Percentiles rank a stretch among this genome's conserved stretches.
phyloP scores from a whole-genome alignment of 2,888 invertebrate species.

The Anthophora plumipes region DNA sequence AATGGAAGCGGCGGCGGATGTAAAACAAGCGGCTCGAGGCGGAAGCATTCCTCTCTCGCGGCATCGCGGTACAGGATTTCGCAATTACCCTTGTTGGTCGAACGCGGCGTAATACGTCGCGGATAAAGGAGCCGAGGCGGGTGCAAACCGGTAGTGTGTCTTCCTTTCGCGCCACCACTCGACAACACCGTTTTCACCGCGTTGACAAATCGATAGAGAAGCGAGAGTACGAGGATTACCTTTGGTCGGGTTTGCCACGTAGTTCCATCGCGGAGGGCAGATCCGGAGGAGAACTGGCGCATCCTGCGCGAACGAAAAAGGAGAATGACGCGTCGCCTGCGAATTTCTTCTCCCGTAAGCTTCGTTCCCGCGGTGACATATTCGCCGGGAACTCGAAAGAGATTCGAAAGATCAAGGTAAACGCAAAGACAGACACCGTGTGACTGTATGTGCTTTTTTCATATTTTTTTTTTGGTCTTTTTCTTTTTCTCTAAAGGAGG shows the following conservation, averaged over 20 bases:
- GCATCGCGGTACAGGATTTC: conserved; percentile 51
- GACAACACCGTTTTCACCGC: too few species aligned
- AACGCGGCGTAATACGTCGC: not conserved
- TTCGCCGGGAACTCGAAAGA: too few species aligned
- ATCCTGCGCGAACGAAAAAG: conserved; percentile 68
- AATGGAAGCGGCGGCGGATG: conserved; percentile 10
- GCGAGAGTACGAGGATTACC: conserved; percentile 43
- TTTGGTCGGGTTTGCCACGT: conserved; percentile 27
- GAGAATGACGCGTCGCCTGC: conserved; percentile 55
- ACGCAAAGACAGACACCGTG: too few species aligned
- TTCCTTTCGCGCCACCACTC: not conserved
- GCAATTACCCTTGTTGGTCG: conserved; percentile 51
- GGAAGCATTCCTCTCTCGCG: conserved; percentile 32
- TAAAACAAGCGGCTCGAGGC: conserved; percentile 1
- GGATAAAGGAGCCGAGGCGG: conserved; percentile 30
- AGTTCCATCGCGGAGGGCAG: not conserved
- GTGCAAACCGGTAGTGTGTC: conserved; percentile 3
- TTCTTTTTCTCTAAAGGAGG: too few species aligned
- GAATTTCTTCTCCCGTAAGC: not conserved
- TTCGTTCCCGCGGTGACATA: not conserved
- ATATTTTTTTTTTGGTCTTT: too few species aligned
- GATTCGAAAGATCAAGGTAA: too few species aligned
- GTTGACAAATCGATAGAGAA: conserved; percentile 29
- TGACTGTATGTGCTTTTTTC: too few species aligned
- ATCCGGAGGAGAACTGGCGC: conserved; percentile 46